A percentile compares a stretch with the other conserved stretches of the same genome.
Evolutionary conservation across 2,888 invertebrate genomes (phyloP).

Genomic region (Azorinus chamasolen): DNA sequence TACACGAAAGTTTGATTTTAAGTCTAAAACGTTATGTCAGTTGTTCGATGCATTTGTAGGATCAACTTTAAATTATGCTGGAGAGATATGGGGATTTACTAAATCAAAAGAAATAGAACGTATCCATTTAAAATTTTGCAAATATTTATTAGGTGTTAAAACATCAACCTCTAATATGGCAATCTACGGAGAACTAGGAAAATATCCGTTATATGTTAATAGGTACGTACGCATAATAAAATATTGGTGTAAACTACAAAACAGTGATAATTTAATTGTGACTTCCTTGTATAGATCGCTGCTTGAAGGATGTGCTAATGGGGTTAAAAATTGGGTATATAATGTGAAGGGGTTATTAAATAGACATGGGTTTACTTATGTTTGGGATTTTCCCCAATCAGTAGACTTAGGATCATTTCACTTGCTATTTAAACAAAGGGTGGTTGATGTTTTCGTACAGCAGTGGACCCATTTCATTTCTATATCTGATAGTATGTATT

Average conservation of each 20-base stretch:
- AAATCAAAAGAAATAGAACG: conserved; percentile 22
- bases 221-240: conserved; percentile 9
- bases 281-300: neutral
- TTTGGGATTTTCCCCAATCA: neutral
- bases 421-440: neutral
- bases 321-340: neutral
- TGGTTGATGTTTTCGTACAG: neutral
- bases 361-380: neutral
- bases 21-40: conserved; percentile 17
- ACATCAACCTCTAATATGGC: neutral
- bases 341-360: neutral
- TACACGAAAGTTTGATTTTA: conserved; percentile 9
- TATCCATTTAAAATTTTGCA: conserved; percentile 21
- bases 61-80: conserved; percentile 8
- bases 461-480: neutral
- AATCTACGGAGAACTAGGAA: conserved; percentile 16
- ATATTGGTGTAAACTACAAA: conserved; percentile 14
- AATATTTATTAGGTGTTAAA: conserved; percentile 17
- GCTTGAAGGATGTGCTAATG: neutral
- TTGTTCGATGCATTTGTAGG: conserved; percentile 35
- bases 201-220: conserved; percentile 9
- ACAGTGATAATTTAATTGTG: neutral
- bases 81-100: conserved; percentile 10
- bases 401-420: neutral
- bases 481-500: neutral